Conservation (phyloP, 1,140 invertebrate species). For the Platorchestia sp. region DNA sequence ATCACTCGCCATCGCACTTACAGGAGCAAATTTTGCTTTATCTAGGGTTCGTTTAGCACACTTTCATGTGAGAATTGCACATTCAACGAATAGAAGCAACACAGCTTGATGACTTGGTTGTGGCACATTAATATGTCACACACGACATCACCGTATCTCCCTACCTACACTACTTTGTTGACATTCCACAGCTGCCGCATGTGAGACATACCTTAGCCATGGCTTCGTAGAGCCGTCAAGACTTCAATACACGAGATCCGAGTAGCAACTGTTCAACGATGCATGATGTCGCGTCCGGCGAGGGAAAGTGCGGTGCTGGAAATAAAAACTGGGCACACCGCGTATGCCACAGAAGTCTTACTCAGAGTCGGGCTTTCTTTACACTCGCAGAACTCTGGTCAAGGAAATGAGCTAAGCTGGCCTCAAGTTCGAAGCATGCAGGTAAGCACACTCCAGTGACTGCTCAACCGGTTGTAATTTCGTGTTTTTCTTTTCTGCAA, state of each 20-base stretch:
- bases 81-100: background rate
- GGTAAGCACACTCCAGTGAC: background rate
- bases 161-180: background rate
- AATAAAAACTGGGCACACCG: background rate
- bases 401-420: background rate
- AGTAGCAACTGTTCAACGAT: background rate
- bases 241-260: background rate
- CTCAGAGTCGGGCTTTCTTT: background rate
- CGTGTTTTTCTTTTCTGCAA: background rate
- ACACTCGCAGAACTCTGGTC: background rate
- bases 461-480: background rate
- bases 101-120: background rate
- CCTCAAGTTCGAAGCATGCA: background rate
- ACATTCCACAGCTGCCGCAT: too few relatives aligned
- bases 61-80: background rate
- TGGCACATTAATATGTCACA: background rate
- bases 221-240: background rate
- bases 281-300: background rate
- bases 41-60: background rate
- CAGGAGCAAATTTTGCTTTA: background rate
- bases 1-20: background rate
- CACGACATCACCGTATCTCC: background rate
- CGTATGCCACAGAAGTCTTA: background rate
- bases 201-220: background rate
- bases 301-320: constrained; percentile 15